Conservation (phyloP, 1,140 invertebrate species). For the Patella vulgata region DNA sequence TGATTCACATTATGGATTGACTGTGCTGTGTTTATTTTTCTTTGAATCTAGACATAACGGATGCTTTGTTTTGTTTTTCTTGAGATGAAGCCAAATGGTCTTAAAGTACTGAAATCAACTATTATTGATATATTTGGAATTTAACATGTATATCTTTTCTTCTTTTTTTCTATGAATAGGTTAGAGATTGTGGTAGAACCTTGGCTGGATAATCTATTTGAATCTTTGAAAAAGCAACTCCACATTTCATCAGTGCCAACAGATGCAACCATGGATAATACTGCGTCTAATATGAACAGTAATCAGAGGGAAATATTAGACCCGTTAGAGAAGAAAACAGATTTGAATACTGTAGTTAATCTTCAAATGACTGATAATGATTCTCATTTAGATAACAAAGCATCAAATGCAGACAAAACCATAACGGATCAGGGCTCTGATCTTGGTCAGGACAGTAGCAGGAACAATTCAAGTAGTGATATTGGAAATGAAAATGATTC, state of each 20-base stretch:
- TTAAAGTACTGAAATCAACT: too few relatives aligned
- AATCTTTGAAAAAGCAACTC: conserved; percentile 50
- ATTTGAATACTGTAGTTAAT: neutral
- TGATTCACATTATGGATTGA: too few relatives aligned
- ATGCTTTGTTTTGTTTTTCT: too few relatives aligned
- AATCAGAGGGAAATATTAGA: neutral
- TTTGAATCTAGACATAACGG: too few relatives aligned
- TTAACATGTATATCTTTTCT: conserved; percentile 13
- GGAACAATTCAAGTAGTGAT: neutral
- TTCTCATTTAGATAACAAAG: neutral
- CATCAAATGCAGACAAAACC: neutral
- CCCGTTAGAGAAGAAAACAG: conserved; percentile 1
- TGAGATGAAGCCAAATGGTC: too few relatives aligned
- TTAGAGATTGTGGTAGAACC: conserved; percentile 69
- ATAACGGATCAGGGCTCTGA: neutral
- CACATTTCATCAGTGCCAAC: conserved; percentile 9
- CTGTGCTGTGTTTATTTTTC: too few relatives aligned
- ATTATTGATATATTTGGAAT: too few relatives aligned
- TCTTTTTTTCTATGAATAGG: conserved; percentile 50
- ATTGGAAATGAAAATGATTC: neutral
- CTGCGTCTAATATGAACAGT: neutral
- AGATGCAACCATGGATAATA: neutral
- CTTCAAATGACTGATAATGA: neutral
- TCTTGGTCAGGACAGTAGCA: neutral
- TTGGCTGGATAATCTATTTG: conserved; percentile 69